phyloP scores from a whole-genome alignment of 1,140 invertebrate genomes.

The Aphaenogaster floridana region DNA sequence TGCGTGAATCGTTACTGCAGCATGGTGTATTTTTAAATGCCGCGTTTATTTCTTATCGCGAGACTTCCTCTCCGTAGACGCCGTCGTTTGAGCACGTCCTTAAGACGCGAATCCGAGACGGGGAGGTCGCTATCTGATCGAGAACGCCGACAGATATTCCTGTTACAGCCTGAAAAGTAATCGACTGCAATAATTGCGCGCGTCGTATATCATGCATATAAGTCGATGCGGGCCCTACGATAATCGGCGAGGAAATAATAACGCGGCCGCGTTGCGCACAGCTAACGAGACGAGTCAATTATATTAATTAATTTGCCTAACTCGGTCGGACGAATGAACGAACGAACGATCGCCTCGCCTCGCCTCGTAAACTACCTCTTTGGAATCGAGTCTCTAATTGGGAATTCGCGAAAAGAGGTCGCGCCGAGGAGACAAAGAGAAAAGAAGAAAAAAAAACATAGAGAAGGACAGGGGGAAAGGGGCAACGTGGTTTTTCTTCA shows the following conservation, averaged over 20 bases:
- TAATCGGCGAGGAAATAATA: conserved; percentile 62
- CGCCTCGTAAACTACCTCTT: conserved; percentile 46
- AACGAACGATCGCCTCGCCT: conserved; percentile 53
- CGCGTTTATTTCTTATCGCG: conserved; percentile 16
- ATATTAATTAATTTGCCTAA: conserved; percentile 83
- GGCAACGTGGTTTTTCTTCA: conserved; percentile 51
- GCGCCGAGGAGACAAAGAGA: conserved; percentile 40
- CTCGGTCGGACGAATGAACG: conserved; percentile 50
- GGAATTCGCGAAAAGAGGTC: conserved; percentile 60
- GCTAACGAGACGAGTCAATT: conserved; percentile 82
- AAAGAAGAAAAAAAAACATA: not conserved
- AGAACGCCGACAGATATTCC: conserved; percentile 38
- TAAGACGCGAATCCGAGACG: not conserved
- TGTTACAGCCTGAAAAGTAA: conserved; percentile 55
- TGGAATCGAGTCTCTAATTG: conserved; percentile 49
- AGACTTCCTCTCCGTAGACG: not conserved
- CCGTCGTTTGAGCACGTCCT: not conserved
- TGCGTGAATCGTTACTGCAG: conserved; percentile 34
- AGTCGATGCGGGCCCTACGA: conserved; percentile 21
- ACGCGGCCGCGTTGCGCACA: conserved; percentile 55
- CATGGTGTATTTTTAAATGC: conserved; percentile 24
- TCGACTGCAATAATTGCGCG: conserved; percentile 66
- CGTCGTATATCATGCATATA: conserved; percentile 36
- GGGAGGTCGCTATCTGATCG: conserved; percentile 40
- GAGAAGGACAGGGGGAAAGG: not conserved